Base-by-base conservation (phyloP, 2,797 vertebrate species). In the Ceryle rudis region DNA sequence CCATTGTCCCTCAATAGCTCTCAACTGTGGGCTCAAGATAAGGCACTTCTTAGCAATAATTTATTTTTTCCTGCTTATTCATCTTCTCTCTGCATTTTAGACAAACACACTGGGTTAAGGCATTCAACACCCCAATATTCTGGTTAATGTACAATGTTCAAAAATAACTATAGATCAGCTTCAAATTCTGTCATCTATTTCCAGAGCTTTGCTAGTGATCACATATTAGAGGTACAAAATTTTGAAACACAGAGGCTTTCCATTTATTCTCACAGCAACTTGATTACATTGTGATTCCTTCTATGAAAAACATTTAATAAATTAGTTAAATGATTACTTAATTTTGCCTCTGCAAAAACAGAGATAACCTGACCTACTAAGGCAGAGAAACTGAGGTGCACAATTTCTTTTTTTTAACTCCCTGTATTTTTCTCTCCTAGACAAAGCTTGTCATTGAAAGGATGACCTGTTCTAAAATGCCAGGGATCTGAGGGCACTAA, bases 1-100 rank as follows among this genome's bases (percentile, higher is more conserved):
- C 89, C 67, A 90, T 95, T 96, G 96, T 93, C 75, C 84, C 57
- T 71, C 3, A 2, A 85, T 75, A 91, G 91, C 65, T 82, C 77
- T 85, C 65, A 90, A 91, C 65, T 74, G 86, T 89, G 84, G 61
- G 69, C 75, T 93, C 1, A 3, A 95, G 94, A 97, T 96, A 96
- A 96, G 89, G 79, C 66, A 49, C 52, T 57, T 83, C 84, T 74
- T 64, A 67, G 81, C 78, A 89, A 70, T 54, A 25, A 86, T 62
- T 86, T 89, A n/a, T 90, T 86, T 89, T 86, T 95, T 92, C 86
- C 84, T 93, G 75, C 29, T 83, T 73, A 42, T 94, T 93, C 41
- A 39, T 28, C 33, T 70, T 93, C 66, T 46, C n/a, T 31, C 42
- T 41, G 86, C 61, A 52, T 91, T 86, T 91, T 15, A 88, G 81